These are phyloP conservation scores for Bostrychus sinensis DNA, from an alignment of 2,113 vertebrate species.

Conservation along the genomic window DNA sequence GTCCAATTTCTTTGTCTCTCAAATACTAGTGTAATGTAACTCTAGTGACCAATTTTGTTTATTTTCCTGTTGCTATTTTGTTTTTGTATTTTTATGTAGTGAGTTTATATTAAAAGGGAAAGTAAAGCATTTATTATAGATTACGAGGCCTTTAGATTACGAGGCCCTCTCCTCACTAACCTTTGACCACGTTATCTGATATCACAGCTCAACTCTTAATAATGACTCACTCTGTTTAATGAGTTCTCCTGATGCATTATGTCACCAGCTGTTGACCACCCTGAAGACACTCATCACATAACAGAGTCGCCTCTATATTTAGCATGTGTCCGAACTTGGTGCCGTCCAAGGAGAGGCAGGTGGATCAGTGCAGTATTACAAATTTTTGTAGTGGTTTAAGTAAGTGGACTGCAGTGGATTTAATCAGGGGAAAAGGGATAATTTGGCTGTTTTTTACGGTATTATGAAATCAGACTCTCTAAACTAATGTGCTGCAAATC, in stretches of 20 bases:
- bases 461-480: conserved; percentile 26
- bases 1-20: no score
- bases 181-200: conserved; percentile 62
- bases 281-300: conserved; percentile 36
- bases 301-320: conserved; percentile 51
- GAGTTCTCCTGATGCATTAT: conserved; percentile 54
- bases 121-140: no score
- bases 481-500: neutral
- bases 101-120: no score
- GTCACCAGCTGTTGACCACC: conserved; percentile 53
- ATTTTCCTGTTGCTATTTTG: conserved; percentile 1
- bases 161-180: conserved; percentile 35
- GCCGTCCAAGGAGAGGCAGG: neutral
- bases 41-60: no score
- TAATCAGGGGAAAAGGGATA: conserved; percentile 5
- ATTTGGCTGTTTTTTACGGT: conserved; percentile 3
- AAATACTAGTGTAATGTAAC: no score
- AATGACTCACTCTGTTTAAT: conserved; percentile 71
- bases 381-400: conserved; percentile 11
- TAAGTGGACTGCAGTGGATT: conserved; percentile 23
- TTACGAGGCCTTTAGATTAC: neutral
- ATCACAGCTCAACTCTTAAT: conserved; percentile 46
- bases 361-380: conserved; percentile 19
- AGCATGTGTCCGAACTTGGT: conserved; percentile 15
- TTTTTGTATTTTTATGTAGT: no score